Conservation (phyloP, 2,888 invertebrate species). For the Rhagonycha fulva region DNA sequence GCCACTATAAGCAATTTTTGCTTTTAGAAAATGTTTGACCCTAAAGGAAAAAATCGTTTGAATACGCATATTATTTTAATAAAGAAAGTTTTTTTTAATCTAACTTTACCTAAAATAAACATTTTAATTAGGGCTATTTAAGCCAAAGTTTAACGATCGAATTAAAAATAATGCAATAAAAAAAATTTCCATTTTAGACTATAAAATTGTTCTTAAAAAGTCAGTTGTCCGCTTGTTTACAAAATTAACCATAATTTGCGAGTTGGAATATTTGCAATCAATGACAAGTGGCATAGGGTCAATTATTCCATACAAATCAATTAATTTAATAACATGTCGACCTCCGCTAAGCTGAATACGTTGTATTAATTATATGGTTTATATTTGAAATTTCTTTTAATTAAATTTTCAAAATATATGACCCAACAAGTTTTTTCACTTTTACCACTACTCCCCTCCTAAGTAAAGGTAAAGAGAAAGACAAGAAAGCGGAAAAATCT, state of each 20-base stretch:
- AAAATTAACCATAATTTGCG: neutral
- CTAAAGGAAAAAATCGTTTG: too few species aligned
- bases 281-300: conserved; percentile 19
- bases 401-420: neutral
- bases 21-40: too few species aligned
- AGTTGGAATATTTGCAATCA: conserved; percentile 15
- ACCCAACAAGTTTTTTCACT: neutral
- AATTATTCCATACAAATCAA: conserved; percentile 23
- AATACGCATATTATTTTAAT: too few species aligned
- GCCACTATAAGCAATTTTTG: too few species aligned
- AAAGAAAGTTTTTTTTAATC: neutral
- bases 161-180: neutral
- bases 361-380: neutral
- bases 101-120: neutral
- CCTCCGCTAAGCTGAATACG: conserved; percentile 14
- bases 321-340: conserved; percentile 26
- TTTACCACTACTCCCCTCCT: too few species aligned
- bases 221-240: neutral
- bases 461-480: too few species aligned
- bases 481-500: too few species aligned
- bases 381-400: neutral
- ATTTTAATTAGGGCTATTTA: conserved; percentile 7
- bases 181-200: neutral
- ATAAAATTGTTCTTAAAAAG: neutral
- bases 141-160: conserved; percentile 10